These are phyloP conservation scores for Hesperia comma DNA, from an alignment of 2,888 invertebrate genomes.

Conservation along the genomic window DNA sequence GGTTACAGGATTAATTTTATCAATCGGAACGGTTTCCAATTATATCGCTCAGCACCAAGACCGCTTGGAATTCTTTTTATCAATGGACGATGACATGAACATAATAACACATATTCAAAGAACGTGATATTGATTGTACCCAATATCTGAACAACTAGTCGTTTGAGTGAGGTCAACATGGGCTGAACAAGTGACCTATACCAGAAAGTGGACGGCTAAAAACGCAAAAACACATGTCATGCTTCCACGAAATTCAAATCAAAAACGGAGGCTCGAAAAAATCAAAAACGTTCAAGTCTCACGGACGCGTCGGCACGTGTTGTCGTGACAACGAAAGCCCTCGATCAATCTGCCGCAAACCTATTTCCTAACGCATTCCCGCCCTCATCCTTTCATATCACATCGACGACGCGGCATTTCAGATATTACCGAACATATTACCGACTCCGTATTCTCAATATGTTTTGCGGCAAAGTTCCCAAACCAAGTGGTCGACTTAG, in stretches of 20 bases:
- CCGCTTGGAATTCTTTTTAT: no score
- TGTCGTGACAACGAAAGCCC: slow-evolving; percentile 73
- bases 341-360: slow-evolving; percentile 68
- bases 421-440: slow-evolving; percentile 63
- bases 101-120: no score
- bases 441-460: slow-evolving; percentile 52
- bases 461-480: slow-evolving; percentile 44
- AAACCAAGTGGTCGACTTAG: slow-evolving; percentile 35
- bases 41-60: no score
- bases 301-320: slow-evolving; percentile 59
- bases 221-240: slow-evolving; percentile 53
- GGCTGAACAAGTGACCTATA: neutral
- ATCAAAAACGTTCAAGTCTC: slow-evolving; percentile 61
- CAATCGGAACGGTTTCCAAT: no score
- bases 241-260: slow-evolving; percentile 54
- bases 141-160: no score
- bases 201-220: slow-evolving; percentile 38
- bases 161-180: neutral
- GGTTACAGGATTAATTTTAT: no score
- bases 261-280: slow-evolving; percentile 60
- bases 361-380: slow-evolving; percentile 67
- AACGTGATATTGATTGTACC: no score
- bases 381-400: slow-evolving; percentile 63
- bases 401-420: slow-evolving; percentile 55
- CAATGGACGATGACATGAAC: no score